Evolutionary conservation across 2,888 invertebrate genomes (phyloP).

Genomic region (Catocala fraxini): DNA sequence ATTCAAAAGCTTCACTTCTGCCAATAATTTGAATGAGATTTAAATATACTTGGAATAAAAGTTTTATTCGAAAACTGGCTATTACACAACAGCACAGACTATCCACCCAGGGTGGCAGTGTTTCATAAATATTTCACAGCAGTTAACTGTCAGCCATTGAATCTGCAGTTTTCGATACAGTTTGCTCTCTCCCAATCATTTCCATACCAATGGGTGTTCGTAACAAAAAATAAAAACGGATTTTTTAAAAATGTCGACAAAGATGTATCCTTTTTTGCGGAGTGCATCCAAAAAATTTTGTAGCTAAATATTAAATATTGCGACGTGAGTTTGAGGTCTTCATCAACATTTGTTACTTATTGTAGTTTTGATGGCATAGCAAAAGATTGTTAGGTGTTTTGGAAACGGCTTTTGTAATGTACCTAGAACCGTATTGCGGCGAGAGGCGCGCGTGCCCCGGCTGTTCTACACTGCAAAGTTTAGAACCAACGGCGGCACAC

Average conservation of each 20-base stretch:
- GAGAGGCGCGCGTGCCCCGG: too few relatives aligned
- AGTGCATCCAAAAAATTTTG: background rate
- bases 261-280: background rate
- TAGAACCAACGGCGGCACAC: too few relatives aligned
- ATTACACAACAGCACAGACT: background rate
- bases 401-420: too few relatives aligned
- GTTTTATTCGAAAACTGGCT: background rate
- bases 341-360: too few relatives aligned
- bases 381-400: too few relatives aligned
- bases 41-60: background rate
- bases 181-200: conserved; percentile 36
- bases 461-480: too few relatives aligned
- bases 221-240: conserved; percentile 26
- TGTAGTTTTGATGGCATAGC: too few relatives aligned
- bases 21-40: background rate
- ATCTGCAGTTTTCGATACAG: conserved; percentile 32
- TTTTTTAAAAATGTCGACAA: conserved; percentile 20
- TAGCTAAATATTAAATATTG: background rate
- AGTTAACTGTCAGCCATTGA: conserved; percentile 29
- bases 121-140: conserved; percentile 31
- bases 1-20: too few relatives aligned
- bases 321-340: background rate
- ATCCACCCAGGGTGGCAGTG: conserved; percentile 1
- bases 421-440: too few relatives aligned
- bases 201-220: conserved; percentile 22